Evolutionary conservation across 2,113 vertebrate genomes (phyloP).

Genomic region (Hippocampus guttulatus): DNA sequence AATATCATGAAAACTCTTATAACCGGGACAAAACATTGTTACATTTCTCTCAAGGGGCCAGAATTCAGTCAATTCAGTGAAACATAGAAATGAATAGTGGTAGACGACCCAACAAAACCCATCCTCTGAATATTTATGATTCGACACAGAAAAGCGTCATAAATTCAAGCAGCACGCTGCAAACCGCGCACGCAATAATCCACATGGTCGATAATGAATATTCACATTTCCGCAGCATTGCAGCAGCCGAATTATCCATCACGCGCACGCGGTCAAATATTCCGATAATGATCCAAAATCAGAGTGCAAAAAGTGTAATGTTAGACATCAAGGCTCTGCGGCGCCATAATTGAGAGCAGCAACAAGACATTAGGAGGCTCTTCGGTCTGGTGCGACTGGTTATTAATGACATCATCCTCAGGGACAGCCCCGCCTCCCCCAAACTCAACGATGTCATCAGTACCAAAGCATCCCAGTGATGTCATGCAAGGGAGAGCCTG

Average conservation of each 20-base stretch:
- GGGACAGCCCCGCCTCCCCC: constrained; percentile 43
- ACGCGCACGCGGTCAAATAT: background rate
- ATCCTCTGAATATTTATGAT: too few relatives aligned
- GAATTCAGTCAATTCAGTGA: too few relatives aligned
- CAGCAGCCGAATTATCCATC: background rate
- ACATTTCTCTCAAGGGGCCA: too few relatives aligned
- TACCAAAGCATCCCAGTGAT: constrained; percentile 69
- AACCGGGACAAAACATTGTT: too few relatives aligned
- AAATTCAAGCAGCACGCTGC: too few relatives aligned
- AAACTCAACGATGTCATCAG: constrained; percentile 63
- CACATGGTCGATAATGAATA: background rate
- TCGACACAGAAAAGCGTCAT: too few relatives aligned
- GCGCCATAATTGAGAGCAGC: background rate
- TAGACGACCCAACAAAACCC: too few relatives aligned
- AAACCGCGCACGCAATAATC: background rate
- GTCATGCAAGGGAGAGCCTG: constrained; percentile 63
- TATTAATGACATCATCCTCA: constrained; percentile 66
- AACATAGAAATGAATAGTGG: too few relatives aligned
- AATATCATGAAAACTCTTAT: too few relatives aligned
- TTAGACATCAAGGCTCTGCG: background rate
- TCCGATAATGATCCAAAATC: background rate
- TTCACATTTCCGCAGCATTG: background rate
- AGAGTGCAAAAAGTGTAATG: background rate
- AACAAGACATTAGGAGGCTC: background rate
- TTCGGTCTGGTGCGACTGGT: constrained; percentile 51